Base-by-base conservation (phyloP, 2,113 vertebrate genomes). In the Colistium nudipinnis region DNA sequence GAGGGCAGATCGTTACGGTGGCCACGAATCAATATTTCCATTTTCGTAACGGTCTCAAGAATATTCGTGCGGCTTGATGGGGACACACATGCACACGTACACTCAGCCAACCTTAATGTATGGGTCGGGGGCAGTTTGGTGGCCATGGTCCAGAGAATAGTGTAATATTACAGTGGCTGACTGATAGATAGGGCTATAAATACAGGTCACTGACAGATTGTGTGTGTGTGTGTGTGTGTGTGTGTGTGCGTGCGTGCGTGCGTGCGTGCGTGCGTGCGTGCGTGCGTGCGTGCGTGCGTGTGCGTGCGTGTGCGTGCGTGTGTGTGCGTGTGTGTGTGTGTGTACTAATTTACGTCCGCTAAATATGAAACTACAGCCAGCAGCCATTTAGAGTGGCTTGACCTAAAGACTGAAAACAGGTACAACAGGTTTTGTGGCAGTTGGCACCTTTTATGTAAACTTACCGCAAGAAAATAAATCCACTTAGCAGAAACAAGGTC, bases 151-250 rank as follows among this genome's bases (percentile, higher is more conserved):
- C 78, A 76, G 78, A 83, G 81, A 86, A 83, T 45, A 80, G 79
- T 82, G 84, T 76, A 79, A 83, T 82, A 67, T 76, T 87, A 64
- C 56, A 8, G 62, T 30, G 53, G 71, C 75, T 73, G 70, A 75
- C 74, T 85, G 84, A 89, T 87, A 76, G 84, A 90, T 86, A 61
- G 74, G 81, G 72, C 81, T 88, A 89, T 89, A 85, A 89, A 88
- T 89, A 87, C 72, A 79, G 70, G 78, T 73, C 72, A 39, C 80
- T 81, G 88, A 87, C 88, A 87, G 80, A 54, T 17, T 78, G 57
- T n/a, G n/a, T n/a, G n/a, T n/a, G n/a, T n/a, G n/a, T n/a, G n/a
- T n/a, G n/a, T n/a, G n/a, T n/a, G n/a, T 44, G 39, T 19, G 38
- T 19, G 43, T 52, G 62, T 49, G 28, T 52, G 67, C 64, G 52